Conservation (phyloP, 2,113 vertebrate species). For the Xiphophorus hellerii region DNA sequence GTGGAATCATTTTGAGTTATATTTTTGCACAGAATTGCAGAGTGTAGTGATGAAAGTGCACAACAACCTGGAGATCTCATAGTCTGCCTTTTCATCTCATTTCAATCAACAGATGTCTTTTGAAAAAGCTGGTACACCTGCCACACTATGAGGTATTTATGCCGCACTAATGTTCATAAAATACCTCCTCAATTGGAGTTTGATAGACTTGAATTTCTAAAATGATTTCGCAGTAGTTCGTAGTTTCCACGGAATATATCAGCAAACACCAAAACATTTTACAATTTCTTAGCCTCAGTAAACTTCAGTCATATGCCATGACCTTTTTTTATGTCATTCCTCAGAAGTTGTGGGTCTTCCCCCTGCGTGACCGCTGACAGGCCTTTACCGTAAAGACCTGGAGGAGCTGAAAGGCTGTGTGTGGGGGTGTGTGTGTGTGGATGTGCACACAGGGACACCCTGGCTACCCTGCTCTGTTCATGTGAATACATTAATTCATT, state of each 20-base stretch:
- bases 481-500: constrained; percentile 82
- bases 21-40: no score
- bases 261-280: constrained; percentile 10
- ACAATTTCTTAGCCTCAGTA: constrained; percentile 22
- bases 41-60: neutral
- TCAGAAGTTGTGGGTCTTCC: constrained; percentile 60
- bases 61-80: neutral
- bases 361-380: constrained; percentile 63
- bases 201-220: constrained; percentile 17
- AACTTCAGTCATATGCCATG: constrained; percentile 28
- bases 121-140: neutral
- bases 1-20: no score
- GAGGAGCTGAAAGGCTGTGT: constrained; percentile 63
- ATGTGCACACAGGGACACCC: constrained; percentile 62
- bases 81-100: neutral
- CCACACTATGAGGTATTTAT: neutral
- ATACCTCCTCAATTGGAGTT: neutral
- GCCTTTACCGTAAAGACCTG: constrained; percentile 72
- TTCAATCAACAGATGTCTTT: neutral
- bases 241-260: neutral
- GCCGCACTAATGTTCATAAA: neutral
- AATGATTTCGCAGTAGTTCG: neutral
- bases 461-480: constrained; percentile 50
- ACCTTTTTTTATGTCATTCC: constrained; percentile 38
- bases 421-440: constrained; percentile 51